phyloP scores from a whole-genome alignment of 2,797 vertebrate genomes.

The Pseudotriccus pelzelni region DNA sequence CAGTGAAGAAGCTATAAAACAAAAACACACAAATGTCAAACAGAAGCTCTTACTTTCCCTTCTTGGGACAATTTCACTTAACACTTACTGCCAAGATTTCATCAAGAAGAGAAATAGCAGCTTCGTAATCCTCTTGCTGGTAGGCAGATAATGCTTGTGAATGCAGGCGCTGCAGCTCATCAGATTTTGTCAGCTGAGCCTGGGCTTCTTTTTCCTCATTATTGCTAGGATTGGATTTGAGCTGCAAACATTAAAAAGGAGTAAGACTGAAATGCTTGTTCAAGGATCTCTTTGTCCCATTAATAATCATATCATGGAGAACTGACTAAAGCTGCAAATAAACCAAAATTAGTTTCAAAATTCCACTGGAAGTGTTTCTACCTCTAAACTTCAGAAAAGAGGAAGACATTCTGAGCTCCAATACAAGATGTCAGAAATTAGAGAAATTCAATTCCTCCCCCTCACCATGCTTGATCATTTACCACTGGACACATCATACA shows the following conservation, averaged over 20 bases:
- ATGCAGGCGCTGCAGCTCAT: slow-evolving; percentile 89
- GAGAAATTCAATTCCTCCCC: background rate
- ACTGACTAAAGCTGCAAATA: background rate
- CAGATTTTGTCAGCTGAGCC: slow-evolving; percentile 85
- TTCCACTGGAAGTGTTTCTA: background rate
- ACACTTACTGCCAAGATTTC: slow-evolving; percentile 87
- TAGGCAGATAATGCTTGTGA: slow-evolving; percentile 81
- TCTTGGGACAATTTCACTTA: background rate
- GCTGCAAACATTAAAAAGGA: slow-evolving; percentile 75
- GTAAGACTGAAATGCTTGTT: background rate
- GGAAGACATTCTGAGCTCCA: background rate
- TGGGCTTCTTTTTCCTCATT: slow-evolving; percentile 90
- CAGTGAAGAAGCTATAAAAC: background rate
- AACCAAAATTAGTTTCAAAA: background rate
- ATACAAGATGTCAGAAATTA: background rate
- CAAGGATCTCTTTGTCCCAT: background rate
- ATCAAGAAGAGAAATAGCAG: slow-evolving; percentile 84
- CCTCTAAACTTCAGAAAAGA: background rate
- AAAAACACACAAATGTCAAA: background rate
- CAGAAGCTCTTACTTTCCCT: background rate
- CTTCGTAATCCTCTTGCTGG: slow-evolving; percentile 77
- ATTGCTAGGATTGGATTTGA: slow-evolving; percentile 87
- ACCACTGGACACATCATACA: background rate
- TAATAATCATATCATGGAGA: background rate
- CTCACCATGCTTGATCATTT: background rate